These are phyloP conservation scores for Flexamia atlantica DNA, from an alignment of 2,888 invertebrate species.

Conservation along the genomic window DNA sequence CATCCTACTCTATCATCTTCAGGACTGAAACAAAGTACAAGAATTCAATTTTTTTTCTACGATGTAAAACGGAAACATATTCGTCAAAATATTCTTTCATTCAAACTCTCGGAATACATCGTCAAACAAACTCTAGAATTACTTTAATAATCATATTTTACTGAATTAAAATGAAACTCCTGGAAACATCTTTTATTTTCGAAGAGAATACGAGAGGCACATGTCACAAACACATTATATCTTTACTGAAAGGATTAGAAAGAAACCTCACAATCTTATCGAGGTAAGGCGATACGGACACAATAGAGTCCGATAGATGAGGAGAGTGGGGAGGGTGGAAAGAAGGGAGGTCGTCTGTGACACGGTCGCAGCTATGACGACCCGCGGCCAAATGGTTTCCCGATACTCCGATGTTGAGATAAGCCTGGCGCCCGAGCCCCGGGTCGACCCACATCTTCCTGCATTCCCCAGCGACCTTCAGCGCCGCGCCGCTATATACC, in stretches of 20 bases:
- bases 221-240: background rate
- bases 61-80: too few relatives aligned
- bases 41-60: too few relatives aligned
- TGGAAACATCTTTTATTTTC: too few relatives aligned
- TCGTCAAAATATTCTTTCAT: too few relatives aligned
- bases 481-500: background rate
- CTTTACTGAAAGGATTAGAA: background rate
- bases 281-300: background rate
- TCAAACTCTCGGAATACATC: too few relatives aligned
- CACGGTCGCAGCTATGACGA: conserved; percentile 10
- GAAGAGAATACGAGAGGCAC: too few relatives aligned
- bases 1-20: too few relatives aligned
- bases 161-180: too few relatives aligned
- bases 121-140: too few relatives aligned
- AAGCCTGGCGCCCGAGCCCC: conserved; percentile 10
- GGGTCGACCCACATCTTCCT: conserved; percentile 1
- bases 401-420: conserved; percentile 35
- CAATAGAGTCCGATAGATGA: background rate
- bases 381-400: conserved; percentile 40
- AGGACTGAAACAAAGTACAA: too few relatives aligned
- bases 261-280: conserved; percentile 2
- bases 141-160: too few relatives aligned
- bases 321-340: background rate
- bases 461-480: background rate
- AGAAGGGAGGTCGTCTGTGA: conserved; percentile 39